phyloP scores from a whole-genome alignment of 2,113 vertebrate genomes.

The Lycocorax pyrrhopterus region DNA sequence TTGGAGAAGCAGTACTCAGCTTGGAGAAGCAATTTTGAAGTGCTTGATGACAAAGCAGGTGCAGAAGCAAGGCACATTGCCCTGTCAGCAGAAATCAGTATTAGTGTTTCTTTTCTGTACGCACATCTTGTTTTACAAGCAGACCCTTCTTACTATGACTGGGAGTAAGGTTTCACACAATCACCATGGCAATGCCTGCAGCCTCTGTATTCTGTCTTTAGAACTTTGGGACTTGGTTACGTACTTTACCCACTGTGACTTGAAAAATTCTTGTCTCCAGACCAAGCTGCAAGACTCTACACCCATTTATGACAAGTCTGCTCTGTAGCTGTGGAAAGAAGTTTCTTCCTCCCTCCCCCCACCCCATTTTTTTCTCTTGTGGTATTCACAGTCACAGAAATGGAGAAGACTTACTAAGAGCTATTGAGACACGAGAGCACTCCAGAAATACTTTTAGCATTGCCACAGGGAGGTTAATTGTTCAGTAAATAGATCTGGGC shows the following conservation, averaged over 20 bases:
- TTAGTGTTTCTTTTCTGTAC: background rate
- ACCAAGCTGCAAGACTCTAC: background rate
- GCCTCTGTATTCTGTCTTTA: background rate
- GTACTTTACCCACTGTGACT: background rate
- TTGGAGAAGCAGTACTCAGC: background rate
- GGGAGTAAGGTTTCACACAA: background rate
- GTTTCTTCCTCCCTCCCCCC: background rate
- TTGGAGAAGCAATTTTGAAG: background rate
- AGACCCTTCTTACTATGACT: background rate
- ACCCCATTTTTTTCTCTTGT: fast-evolving
- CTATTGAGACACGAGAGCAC: background rate
- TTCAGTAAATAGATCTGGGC: background rate
- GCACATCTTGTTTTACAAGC: background rate
- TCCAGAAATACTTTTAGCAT: background rate
- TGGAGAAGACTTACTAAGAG: background rate
- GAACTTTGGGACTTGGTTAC: background rate
- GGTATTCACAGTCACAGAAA: background rate
- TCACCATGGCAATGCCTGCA: background rate
- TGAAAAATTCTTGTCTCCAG: background rate
- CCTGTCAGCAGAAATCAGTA: background rate
- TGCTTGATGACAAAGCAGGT: background rate
- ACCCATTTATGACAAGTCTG: background rate
- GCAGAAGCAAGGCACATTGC: background rate
- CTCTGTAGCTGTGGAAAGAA: background rate
- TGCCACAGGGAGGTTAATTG: background rate